Base-by-base conservation (phyloP, 37 sponge, comb jelly and placozoan species). In the Axinella damicornis region DNA sequence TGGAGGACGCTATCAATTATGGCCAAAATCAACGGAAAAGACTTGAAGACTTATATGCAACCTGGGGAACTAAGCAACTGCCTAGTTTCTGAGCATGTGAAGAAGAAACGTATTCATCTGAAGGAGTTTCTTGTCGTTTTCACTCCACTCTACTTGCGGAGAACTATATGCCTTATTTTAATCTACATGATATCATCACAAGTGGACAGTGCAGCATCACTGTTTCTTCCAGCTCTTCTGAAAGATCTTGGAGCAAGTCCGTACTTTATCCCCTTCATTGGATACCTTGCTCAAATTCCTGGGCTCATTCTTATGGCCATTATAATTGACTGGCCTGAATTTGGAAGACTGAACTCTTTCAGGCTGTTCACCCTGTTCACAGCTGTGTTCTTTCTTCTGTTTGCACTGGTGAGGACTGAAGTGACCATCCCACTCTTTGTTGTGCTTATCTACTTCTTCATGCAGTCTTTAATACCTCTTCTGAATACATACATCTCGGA, bases 321-420 rank as follows among this genome's bases (percentile, higher is more conserved):
- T 22, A 83, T 90, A 27, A 65, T 73, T 2, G 90, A 90, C 22
- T 90, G 85, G 90, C 80, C 69, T 2, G 24, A 56, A 56, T 57
- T 90, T 25, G 90, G 90, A 19, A 28, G 90, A 34, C 62, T 90
- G 0, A 83, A 90, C 76, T 65, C 90, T 0, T 30, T 90, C 24
- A 13, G 90, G 21, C 32, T 83, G 22, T 84, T 57, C n/a, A 59
- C 80, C 13, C 34, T 53, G 13, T 0, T 79, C 19, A 38, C 81
- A 16, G 55, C 57, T 13, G 22, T 73, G 14, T 90, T 64, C 36
- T 66, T 84, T 28, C 28, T 84, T 0, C 74, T 90, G 32, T 79
- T 90, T 13, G 67, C 74, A 9, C 56, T 90, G 65, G 24, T 64
- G 0, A 71, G 72, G 53, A 78, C 63, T 40, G 20, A 30, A 22